Conservation (phyloP, 37 sponge, comb jelly and placozoan genomes). For the Beroe ovata region DNA sequence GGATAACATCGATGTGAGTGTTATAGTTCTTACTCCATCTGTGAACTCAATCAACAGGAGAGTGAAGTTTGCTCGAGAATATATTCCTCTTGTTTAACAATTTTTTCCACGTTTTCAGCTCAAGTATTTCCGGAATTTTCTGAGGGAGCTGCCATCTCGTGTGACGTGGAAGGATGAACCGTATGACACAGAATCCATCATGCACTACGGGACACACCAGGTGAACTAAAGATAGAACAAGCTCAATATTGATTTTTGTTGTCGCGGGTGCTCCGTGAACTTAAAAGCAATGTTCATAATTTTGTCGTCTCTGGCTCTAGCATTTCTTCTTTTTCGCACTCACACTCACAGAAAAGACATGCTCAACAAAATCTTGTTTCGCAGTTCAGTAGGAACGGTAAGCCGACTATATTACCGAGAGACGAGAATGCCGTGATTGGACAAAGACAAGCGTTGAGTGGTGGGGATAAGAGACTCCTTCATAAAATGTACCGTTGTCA, state of each 20-base stretch:
- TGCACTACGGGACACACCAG: constrained; percentile 68
- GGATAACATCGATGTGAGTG: constrained; percentile 67
- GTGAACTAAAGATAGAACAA: no score
- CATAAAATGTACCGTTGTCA: constrained; percentile 60
- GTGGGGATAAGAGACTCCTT: constrained; percentile 16
- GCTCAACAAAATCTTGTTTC: no score
- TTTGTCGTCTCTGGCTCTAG: no score
- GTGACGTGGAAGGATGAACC: constrained; percentile 63
- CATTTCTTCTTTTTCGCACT: no score
- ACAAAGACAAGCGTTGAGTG: constrained; percentile 17
- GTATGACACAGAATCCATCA: constrained; percentile 66
- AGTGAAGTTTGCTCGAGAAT: neutral
- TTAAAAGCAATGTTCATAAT: no score
- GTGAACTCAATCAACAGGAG: no score
- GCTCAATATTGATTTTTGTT: no score
- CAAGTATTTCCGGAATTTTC: constrained; percentile 47
- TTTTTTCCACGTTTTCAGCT: no score
- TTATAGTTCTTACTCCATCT: no score
- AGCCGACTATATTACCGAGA: neutral
- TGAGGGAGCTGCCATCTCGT: neutral
- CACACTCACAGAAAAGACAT: no score
- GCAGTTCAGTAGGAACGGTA: constrained; percentile 49
- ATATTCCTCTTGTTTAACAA: neutral
- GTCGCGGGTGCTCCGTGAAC: no score
- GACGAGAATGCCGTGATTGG: neutral